phyloP scores from a whole-genome alignment of 2,113 vertebrate species.

The Serinus canaria region DNA sequence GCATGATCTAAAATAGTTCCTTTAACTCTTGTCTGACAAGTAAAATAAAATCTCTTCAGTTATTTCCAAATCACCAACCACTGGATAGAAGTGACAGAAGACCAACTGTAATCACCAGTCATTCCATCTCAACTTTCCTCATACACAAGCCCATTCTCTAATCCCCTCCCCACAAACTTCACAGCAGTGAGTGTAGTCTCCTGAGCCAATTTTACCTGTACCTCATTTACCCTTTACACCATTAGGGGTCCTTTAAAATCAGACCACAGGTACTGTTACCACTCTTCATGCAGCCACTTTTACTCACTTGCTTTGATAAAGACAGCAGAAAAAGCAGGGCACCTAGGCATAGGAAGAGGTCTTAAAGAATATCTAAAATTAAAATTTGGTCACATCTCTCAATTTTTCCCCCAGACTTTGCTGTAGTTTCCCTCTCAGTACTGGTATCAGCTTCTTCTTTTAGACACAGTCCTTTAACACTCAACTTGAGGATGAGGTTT shows the following conservation, averaged over 20 bases:
- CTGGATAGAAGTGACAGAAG: background rate
- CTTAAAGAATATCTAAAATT: background rate
- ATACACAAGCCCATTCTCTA: background rate
- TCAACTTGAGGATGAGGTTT: background rate
- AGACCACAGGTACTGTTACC: background rate
- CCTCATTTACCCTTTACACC: background rate
- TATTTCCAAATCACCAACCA: background rate
- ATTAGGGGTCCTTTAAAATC: background rate
- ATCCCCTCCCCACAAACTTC: background rate
- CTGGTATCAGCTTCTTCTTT: background rate
- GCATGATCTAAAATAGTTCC: background rate
- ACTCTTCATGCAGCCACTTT: background rate
- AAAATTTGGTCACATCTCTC: rapidly evolving
- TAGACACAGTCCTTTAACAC: background rate
- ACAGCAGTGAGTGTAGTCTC: background rate
- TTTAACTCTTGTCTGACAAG: background rate
- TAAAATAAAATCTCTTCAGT: background rate
- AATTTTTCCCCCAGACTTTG: background rate
- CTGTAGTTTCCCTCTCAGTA: background rate
- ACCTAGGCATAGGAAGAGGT: background rate
- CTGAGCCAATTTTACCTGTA: background rate
- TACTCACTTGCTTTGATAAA: background rate
- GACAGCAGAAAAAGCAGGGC: background rate
- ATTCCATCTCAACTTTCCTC: background rate
- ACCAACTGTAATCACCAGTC: background rate